phyloP scores from a whole-genome alignment of 2,113 vertebrate species.

The Sinocyclocheilus anophthalmus region DNA sequence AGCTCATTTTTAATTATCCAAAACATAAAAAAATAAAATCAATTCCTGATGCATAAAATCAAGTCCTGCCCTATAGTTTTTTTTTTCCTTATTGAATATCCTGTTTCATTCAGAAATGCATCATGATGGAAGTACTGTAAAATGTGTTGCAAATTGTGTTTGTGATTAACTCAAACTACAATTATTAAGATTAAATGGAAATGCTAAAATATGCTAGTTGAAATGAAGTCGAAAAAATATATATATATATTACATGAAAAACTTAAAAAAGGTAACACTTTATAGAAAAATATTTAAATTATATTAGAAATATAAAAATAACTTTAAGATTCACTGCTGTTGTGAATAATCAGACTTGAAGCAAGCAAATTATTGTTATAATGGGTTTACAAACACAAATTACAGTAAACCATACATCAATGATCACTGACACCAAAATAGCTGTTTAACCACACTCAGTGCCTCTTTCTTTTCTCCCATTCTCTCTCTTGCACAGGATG shows the following conservation, averaged over 20 bases:
- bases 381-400: background rate
- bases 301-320: background rate
- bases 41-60: no score
- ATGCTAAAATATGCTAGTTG: background rate
- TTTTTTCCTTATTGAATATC: no score
- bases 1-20: no score
- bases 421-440: background rate
- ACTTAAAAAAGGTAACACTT: background rate
- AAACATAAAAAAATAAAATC: no score
- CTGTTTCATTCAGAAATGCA: no score
- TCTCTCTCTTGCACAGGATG: slow-evolving; percentile 64
- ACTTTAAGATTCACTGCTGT: no score
- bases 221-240: background rate
- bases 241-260: background rate
- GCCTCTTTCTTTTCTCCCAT: background rate
- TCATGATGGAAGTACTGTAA: no score
- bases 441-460: background rate
- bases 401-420: background rate
- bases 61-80: no score
- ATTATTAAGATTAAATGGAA: background rate
- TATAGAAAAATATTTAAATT: background rate
- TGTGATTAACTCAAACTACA: background rate
- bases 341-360: background rate
- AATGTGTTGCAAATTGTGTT: no score
- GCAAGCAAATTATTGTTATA: background rate